Conservation (phyloP, 2,888 invertebrate species). For the Psylliodes chrysocephalus region DNA sequence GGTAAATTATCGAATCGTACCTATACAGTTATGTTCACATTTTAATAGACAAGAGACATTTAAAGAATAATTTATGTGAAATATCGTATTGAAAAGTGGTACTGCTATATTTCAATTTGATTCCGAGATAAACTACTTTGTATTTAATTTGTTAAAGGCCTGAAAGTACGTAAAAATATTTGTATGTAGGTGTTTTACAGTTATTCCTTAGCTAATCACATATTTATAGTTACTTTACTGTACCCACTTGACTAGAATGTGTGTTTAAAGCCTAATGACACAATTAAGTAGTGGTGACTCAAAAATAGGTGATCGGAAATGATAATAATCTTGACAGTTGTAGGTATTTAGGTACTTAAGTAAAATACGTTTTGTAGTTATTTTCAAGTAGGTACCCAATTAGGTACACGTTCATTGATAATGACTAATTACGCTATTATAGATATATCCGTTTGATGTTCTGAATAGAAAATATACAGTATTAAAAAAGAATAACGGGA, state of each 20-base stretch:
- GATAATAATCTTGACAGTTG: too few relatives aligned
- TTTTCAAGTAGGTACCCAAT: too few relatives aligned
- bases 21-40: conserved; percentile 12
- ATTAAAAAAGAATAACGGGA: too few relatives aligned
- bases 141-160: background rate
- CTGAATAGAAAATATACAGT: too few relatives aligned
- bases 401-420: too few relatives aligned
- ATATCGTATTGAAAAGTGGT: background rate
- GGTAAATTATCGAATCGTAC: background rate
- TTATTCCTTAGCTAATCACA: conserved; percentile 5
- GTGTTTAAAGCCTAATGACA: background rate
- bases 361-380: too few relatives aligned
- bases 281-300: background rate
- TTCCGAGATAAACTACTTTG: background rate
- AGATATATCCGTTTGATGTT: too few relatives aligned
- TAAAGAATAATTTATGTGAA: background rate
- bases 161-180: background rate
- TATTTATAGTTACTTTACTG: background rate
- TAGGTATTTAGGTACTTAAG: too few relatives aligned
- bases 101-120: background rate
- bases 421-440: too few relatives aligned
- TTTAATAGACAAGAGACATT: background rate
- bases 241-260: background rate
- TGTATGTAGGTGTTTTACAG: conserved; percentile 26
- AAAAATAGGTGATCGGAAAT: too few relatives aligned